Conservation (phyloP, 2,888 invertebrate genomes). For the Meta bourneti region DNA sequence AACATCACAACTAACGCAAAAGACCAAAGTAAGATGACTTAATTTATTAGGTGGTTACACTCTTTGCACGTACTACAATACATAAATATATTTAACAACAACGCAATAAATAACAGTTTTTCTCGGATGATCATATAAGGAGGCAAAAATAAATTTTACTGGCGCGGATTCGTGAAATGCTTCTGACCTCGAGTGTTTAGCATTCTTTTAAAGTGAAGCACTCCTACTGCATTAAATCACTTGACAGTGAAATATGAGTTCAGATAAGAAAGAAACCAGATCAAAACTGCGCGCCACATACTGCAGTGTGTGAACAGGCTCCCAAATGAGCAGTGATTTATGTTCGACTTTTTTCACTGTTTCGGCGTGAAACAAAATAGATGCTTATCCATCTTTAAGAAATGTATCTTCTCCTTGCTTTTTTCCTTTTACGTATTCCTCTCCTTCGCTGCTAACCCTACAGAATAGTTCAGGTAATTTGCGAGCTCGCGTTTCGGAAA, state of each 20-base stretch:
- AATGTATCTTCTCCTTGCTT: neutral
- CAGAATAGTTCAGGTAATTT: neutral
- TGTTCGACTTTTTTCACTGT: slow-evolving; percentile 9
- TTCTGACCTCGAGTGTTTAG: slow-evolving; percentile 8
- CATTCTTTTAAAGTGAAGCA: slow-evolving; percentile 20
- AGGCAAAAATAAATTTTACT: neutral
- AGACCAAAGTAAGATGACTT: too few species aligned
- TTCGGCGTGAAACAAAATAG: slow-evolving; percentile 17
- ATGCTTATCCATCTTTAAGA: neutral
- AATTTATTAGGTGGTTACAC: too few species aligned
- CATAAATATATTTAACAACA: neutral
- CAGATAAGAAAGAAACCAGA: slow-evolving; percentile 61
- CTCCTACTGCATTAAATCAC: slow-evolving; percentile 21
- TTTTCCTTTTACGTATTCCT: neutral
- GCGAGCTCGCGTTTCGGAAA: neutral
- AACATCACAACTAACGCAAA: too few species aligned
- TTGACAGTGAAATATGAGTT: slow-evolving; percentile 61
- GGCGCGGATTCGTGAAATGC: neutral
- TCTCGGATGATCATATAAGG: neutral
- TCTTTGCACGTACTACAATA: neutral
- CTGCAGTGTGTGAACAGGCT: slow-evolving; percentile 7
- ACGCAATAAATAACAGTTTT: neutral
- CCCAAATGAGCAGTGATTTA: slow-evolving; percentile 52
- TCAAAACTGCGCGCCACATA: slow-evolving; percentile 5
- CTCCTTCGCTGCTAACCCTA: too few species aligned